Base-by-base conservation (phyloP, 2,888 invertebrate genomes). In the Trissoscelio sp. region DNA sequence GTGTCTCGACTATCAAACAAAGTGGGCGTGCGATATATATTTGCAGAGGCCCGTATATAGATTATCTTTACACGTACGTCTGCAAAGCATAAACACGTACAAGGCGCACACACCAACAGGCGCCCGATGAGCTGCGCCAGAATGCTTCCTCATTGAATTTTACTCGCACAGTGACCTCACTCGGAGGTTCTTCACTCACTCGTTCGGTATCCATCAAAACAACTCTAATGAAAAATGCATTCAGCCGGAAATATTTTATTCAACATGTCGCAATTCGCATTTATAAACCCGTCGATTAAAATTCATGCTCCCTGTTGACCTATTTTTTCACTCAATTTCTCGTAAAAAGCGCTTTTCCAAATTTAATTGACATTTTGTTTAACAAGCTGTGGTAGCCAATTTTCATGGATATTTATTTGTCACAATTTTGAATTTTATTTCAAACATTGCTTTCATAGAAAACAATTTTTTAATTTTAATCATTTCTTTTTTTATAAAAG, bases 91-190 rank as follows among this genome's bases (percentile, higher is more conserved):
- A 53, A 14, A 14, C 14, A 42, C 42, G 14, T 42, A 42, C 14
- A 14, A 16, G 3, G 18, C 44, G 22, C 20, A 7, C 58, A 31
- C 53, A 28, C 37, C n/a, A n/a, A 48, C 69, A 58, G 44, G 7
- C 37, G 14, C 18, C 79, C 55, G 48, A 48, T 31, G 1, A 20
- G 46, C 37, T 48, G 46, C 74, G 67, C 66, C 80, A 77, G 82
- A 84, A 82, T 81, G 83, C 85, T 85, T 85, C 83, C 83, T 83
- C 82, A 72, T 85, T 82, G 82, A 83, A 85, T 83, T 78, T 78
- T 79, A 77, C 82, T 81, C 83, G 83, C 74, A 69, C 60, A 62
- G 39, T 58, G 84, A 83, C 81, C 81, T 79, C 84, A 67, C 66
- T 67, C 51, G 78, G 72, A 73, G 72, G 72, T 79, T 66, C 67